Percentiles rank a stretch among this genome's conserved stretches.
Conservation (phyloP, 2,888 invertebrate genomes). For the Rhamnusium bicolor region DNA sequence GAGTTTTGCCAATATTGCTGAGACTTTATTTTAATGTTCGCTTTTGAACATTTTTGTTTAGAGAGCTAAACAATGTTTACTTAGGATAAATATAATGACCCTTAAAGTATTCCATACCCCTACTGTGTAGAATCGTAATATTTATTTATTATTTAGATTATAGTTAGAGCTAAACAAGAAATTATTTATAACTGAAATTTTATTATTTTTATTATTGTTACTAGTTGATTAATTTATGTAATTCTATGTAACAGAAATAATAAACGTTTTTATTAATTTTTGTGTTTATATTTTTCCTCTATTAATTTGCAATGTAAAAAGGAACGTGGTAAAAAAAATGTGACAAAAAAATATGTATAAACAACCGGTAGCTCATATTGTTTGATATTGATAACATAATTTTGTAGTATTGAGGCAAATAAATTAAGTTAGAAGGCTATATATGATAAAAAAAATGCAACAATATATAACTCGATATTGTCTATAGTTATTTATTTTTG, state of each 20-base stretch:
- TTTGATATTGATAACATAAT: too few species aligned
- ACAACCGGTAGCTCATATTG: too few species aligned
- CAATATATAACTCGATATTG: too few species aligned
- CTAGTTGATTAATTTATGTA: slow-evolving; percentile 42
- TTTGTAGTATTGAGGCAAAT: too few species aligned
- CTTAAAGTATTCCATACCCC: slow-evolving; percentile 35
- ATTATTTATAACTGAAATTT: slow-evolving; percentile 36
- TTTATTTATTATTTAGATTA: slow-evolving; percentile 41
- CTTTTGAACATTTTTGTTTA: slow-evolving; percentile 26
- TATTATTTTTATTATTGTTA: slow-evolving; percentile 40
- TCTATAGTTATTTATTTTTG: too few species aligned
- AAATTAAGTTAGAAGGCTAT: too few species aligned
- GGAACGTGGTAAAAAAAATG: background rate
- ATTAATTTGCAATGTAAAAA: background rate
- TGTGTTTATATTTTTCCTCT: background rate
- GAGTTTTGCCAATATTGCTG: slow-evolving; percentile 29
- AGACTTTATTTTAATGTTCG: slow-evolving; percentile 27
- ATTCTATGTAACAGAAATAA: slow-evolving; percentile 43
- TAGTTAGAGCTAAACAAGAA: slow-evolving; percentile 21
- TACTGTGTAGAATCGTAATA: slow-evolving; percentile 40
- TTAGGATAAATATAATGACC: slow-evolving; percentile 26
- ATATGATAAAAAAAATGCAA: too few species aligned
- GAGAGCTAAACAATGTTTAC: slow-evolving; percentile 25
- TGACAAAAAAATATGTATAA: too few species aligned
- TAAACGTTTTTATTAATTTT: slow-evolving; percentile 40